These are phyloP conservation scores for Lysandra bellargus DNA, from an alignment of 2,888 invertebrate genomes.

Conservation along the genomic window DNA sequence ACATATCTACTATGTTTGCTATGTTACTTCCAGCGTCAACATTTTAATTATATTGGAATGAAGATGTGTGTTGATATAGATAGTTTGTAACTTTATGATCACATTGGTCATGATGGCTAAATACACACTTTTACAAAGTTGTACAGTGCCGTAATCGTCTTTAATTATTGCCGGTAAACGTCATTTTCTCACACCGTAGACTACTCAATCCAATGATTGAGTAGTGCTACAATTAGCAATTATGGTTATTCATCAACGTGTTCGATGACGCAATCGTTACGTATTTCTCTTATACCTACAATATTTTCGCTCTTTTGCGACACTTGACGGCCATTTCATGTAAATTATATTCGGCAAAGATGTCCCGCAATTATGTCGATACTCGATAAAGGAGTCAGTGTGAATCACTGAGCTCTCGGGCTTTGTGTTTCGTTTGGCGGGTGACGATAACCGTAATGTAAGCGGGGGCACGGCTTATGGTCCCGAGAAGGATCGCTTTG, in stretches of 20 bases:
- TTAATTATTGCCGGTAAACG: too few relatives aligned
- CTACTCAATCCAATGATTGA: too few relatives aligned
- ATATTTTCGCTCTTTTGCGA: neutral
- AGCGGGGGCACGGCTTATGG: constrained; percentile 78
- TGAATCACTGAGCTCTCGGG: constrained; percentile 71
- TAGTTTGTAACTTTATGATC: too few relatives aligned
- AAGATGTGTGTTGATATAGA: too few relatives aligned
- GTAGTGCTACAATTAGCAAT: neutral
- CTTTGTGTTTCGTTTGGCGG: constrained; percentile 78
- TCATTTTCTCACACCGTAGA: too few relatives aligned
- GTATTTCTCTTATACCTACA: neutral
- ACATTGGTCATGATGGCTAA: too few relatives aligned
- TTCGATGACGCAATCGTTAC: too few relatives aligned
- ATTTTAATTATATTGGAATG: too few relatives aligned
- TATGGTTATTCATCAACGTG: neutral
- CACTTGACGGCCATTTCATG: neutral
- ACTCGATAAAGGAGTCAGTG: constrained; percentile 66
- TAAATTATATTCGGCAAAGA: neutral
- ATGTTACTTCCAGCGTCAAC: too few relatives aligned
- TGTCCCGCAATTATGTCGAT: constrained; percentile 49
- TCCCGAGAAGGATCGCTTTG: constrained; percentile 77
- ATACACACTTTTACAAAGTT: too few relatives aligned
- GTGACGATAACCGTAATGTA: constrained; percentile 80
- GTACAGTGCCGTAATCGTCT: too few relatives aligned
- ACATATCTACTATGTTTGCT: neutral